A percentile compares a stretch with the other conserved stretches of the same genome.
These are phyloP conservation scores for Alligator mississippiensis DNA, from an alignment of 2,113 vertebrate species.

Conservation along the genomic window DNA sequence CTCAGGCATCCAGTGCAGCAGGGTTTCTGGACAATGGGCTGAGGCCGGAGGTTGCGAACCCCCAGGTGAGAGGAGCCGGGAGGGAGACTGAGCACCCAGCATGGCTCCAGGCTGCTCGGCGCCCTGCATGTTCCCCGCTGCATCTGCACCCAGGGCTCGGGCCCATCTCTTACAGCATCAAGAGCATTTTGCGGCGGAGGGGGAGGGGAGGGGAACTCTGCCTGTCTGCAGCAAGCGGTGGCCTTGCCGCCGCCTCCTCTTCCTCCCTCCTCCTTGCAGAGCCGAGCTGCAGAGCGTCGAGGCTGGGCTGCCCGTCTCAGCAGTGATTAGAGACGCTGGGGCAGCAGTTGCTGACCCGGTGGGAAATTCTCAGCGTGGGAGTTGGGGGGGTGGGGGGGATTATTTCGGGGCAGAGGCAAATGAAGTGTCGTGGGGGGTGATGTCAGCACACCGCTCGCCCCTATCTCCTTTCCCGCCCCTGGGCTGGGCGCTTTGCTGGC, in stretches of 20 bases:
- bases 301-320: background rate
- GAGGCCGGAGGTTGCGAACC: too few relatives aligned
- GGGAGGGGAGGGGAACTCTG: too few relatives aligned
- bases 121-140: too few relatives aligned
- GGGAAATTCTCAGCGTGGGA: background rate
- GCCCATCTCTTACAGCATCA: rapidly evolving
- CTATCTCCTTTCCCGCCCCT: rapidly evolving
- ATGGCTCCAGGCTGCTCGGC: too few relatives aligned
- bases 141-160: background rate
- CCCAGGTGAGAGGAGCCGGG: too few relatives aligned
- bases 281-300: rapidly evolving
- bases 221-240: rapidly evolving
- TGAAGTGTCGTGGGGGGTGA: rapidly evolving
- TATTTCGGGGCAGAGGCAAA: background rate
- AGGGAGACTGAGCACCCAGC: too few relatives aligned
- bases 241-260: background rate
- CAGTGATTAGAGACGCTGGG: background rate
- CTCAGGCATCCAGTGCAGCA: too few relatives aligned
- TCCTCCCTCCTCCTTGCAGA: rapidly evolving
- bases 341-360: background rate
- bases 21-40: too few relatives aligned
- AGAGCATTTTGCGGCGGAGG: rapidly evolving
- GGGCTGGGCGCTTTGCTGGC: background rate
- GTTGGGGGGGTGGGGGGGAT: rapidly evolving
- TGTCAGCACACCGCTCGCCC: rapidly evolving